Evolutionary conservation across 2,888 invertebrate genomes (phyloP).

Genomic region (Cetonia aurata): DNA sequence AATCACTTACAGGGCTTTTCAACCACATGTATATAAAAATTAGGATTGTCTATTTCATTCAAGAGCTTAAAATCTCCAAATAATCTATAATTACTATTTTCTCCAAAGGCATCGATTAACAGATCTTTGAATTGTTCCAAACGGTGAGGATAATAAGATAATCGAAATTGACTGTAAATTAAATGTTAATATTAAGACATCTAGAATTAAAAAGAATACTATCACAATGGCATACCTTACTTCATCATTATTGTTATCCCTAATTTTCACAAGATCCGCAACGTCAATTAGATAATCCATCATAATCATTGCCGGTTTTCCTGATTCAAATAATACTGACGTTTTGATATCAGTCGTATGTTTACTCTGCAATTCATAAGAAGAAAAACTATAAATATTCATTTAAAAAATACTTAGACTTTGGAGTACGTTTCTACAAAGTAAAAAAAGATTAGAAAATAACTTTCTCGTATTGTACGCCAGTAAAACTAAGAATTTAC

Average conservation of each 20-base stretch:
- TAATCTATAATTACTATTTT: slow-evolving; percentile 75
- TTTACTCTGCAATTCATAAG: slow-evolving; percentile 73
- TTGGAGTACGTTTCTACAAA: too few species aligned
- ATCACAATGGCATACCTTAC: slow-evolving; percentile 38
- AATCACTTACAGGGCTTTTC: slow-evolving; percentile 68
- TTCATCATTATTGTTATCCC: slow-evolving; percentile 26
- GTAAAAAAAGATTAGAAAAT: too few species aligned
- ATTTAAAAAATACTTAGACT: too few species aligned
- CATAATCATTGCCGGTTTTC: slow-evolving; percentile 82
- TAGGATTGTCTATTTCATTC: slow-evolving; percentile 75
- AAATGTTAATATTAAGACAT: slow-evolving; percentile 1
- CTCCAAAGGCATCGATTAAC: slow-evolving; percentile 78
- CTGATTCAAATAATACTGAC: slow-evolving; percentile 84
- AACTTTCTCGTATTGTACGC: too few species aligned
- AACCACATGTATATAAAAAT: slow-evolving; percentile 88
- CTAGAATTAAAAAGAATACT: background rate
- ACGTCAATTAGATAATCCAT: slow-evolving; percentile 81
- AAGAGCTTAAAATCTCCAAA: slow-evolving; percentile 86
- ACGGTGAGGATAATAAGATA: slow-evolving; percentile 90
- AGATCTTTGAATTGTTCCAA: slow-evolving; percentile 79
- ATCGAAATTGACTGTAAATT: slow-evolving; percentile 80
- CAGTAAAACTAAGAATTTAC: too few species aligned
- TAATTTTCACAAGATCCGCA: slow-evolving; percentile 13
- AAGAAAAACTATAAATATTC: too few species aligned
- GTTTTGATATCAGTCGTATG: slow-evolving; percentile 88